Percentiles rank a stretch among this genome's conserved stretches.
These are phyloP conservation scores for Neuroscelio doddi DNA, from an alignment of 2,888 invertebrate species.

Conservation along the genomic window DNA sequence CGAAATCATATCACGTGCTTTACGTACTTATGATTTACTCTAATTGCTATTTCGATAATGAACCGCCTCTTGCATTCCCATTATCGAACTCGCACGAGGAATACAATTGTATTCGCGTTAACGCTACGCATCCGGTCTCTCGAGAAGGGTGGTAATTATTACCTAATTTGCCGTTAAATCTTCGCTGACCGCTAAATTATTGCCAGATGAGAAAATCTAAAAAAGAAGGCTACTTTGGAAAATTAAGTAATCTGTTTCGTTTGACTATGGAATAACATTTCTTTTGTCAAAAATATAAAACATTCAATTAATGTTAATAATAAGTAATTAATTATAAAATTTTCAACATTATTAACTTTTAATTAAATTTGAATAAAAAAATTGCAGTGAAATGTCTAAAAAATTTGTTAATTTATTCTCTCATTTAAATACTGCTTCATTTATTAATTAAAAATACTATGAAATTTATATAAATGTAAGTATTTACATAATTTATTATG, in stretches of 20 bases:
- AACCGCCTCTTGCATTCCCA: slow-evolving; percentile 68
- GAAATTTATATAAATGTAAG: too few species aligned
- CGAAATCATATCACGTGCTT: slow-evolving; percentile 17
- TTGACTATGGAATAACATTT: neutral
- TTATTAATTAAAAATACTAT: too few species aligned
- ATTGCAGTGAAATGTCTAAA: too few species aligned
- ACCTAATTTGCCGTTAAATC: slow-evolving; percentile 70
- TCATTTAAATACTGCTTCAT: too few species aligned
- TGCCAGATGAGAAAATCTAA: slow-evolving; percentile 33
- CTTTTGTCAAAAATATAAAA: too few species aligned
- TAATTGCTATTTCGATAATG: slow-evolving; percentile 72
- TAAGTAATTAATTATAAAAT: too few species aligned
- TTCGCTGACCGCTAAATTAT: slow-evolving; percentile 65
- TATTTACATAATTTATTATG: too few species aligned
- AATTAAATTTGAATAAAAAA: too few species aligned
- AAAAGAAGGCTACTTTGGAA: slow-evolving; percentile 28
- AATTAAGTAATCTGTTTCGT: slow-evolving; percentile 25
- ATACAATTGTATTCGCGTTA: slow-evolving; percentile 70
- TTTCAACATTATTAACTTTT: too few species aligned
- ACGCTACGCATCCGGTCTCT: slow-evolving; percentile 55
- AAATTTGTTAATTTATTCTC: too few species aligned
- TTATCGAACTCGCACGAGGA: slow-evolving; percentile 68
- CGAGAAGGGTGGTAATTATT: slow-evolving; percentile 61
- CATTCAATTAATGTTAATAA: too few species aligned
- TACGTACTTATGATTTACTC: slow-evolving; percentile 68